Evolutionary conservation across 1,140 invertebrate genomes (phyloP), one percentile per base, ranked within the genome.

Genomic region (Calephelis virginiensis): DNA sequence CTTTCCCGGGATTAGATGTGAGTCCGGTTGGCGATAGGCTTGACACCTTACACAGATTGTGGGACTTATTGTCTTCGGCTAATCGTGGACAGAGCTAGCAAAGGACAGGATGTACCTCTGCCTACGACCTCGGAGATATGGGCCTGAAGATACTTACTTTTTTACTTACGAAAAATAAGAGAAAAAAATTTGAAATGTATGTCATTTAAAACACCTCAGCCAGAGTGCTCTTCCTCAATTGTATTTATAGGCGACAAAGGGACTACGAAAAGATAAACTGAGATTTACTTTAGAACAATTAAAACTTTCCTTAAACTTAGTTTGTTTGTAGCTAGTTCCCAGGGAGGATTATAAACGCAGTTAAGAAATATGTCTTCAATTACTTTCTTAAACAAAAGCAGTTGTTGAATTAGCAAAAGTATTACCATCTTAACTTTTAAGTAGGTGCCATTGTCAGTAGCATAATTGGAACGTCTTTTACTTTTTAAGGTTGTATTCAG

Each of bases 251-350:
- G 84, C 78, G 84, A 85, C 84, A 84, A 77, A 84, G 77, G 75
- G 73, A 83, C 80, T 80, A 74, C 79, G 75, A 85, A 87, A 89
- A 89, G 85, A 88, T 85, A 88, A 84, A 86, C 80, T 76, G 78
- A 83, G 81, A 80, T 84, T 85, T 56, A 81, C 82, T 73, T 74
- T 76, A 74, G 75, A 81, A 83, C 86, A 89, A 89, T 89, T 89
- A 89, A 89, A 89, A 89, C 82, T 89, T 89, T 86, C 85, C 80
- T 83, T 88, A 70, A 83, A 86, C 83, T 85, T 85, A 86, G 65
- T 89, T 88, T 78, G 83, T 88, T 85, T 56, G 50, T 56, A 85
- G 81, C 76, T 81, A 84, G 79, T 83, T 72, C 70, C 71, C 74
- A 67, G 65, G 72, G 66, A 73, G 70, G 75, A 73, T 81, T 80